Conservation (phyloP, 1,140 invertebrate genomes). For the Diabrotica undecimpunctata region DNA sequence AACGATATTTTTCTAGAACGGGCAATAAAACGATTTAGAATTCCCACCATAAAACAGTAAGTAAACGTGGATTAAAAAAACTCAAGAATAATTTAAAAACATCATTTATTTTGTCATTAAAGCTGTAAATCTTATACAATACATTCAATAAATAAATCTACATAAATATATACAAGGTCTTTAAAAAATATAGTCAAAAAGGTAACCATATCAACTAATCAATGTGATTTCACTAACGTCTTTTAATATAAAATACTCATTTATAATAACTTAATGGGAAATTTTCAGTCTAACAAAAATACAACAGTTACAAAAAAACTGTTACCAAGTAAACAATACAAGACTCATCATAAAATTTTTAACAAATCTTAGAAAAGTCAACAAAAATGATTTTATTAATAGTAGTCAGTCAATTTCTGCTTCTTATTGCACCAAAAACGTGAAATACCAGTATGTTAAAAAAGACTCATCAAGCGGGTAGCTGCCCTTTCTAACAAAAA, state of each 20-base stretch:
- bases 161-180: constrained; percentile 6
- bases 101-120: constrained; percentile 11
- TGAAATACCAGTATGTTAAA: no score
- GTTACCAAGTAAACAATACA: constrained; percentile 6
- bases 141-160: constrained; percentile 11
- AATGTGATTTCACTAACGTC: constrained; percentile 19
- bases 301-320: constrained; percentile 16
- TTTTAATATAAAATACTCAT: constrained; percentile 25
- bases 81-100: neutral
- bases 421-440: no score
- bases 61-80: neutral
- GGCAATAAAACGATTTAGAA: no score
- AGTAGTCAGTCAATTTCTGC: no score
- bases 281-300: constrained; percentile 8
- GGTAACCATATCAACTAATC: constrained; percentile 15
- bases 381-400: no score
- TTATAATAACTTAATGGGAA: neutral
- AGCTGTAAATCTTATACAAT: constrained; percentile 9
- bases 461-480: no score
- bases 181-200: constrained; percentile 8
- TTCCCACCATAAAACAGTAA: no score
- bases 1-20: no score
- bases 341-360: no score
- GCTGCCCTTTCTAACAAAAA: no score
- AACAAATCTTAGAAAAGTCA: no score